A percentile compares a stretch with the other conserved stretches of the same genome.
phyloP scores from a whole-genome alignment of 1,140 invertebrate genomes.

The Whitmania pigra region DNA sequence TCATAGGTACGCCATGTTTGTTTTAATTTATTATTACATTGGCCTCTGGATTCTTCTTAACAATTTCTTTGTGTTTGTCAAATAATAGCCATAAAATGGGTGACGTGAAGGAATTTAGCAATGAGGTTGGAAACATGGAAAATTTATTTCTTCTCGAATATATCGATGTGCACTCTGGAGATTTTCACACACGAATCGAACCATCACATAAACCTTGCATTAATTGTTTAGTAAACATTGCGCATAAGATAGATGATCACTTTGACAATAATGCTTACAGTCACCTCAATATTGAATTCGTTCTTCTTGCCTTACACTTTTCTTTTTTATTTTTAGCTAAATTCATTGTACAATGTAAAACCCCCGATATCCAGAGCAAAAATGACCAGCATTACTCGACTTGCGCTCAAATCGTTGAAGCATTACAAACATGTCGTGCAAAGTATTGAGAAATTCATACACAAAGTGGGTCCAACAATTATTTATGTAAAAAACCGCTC shows the following conservation, averaged over 20 bases:
- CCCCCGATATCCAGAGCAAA: conserved; percentile 97
- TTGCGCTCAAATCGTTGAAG: conserved; percentile 93
- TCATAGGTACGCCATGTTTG: too few relatives aligned
- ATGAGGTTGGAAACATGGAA: conserved; percentile 30
- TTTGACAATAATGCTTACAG: too few relatives aligned
- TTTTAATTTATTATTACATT: too few relatives aligned
- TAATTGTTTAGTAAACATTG: too few relatives aligned
- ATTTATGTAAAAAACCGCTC: conserved; percentile 1
- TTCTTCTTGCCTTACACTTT: neutral
- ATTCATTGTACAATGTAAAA: conserved; percentile 47
- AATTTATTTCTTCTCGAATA: too few relatives aligned
- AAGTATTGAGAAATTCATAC: conserved; percentile 56
- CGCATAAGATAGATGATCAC: too few relatives aligned
- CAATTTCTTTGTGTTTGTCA: too few relatives aligned
- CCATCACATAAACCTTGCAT: too few relatives aligned
- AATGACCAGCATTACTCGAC: conserved; percentile 88
- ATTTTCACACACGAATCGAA: too few relatives aligned
- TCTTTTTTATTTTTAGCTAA: conserved; percentile 13
- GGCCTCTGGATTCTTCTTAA: too few relatives aligned
- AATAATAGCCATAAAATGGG: conserved; percentile 30
- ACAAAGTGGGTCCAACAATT: conserved; percentile 44
- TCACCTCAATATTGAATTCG: neutral
- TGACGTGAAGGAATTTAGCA: conserved; percentile 37
- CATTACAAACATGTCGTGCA: conserved; percentile 99
- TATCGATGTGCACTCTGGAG: too few relatives aligned